These are phyloP conservation scores for Cheilinus undulatus DNA, from an alignment of 2,113 vertebrate genomes.

Conservation along the genomic window DNA sequence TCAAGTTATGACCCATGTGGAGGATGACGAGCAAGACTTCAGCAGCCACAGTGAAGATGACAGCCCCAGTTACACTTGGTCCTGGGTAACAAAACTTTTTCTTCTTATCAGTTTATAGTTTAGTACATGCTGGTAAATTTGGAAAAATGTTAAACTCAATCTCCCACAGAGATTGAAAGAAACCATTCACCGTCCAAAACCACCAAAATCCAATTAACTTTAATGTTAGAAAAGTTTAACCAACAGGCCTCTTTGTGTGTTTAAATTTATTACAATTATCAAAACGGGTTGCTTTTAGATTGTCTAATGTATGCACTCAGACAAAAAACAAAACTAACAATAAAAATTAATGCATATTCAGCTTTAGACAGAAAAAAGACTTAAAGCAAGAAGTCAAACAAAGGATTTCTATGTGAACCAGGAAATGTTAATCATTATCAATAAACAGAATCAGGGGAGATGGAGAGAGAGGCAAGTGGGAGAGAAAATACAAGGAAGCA, in stretches of 20 bases:
- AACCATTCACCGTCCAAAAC: no score
- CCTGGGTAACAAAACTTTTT: slow-evolving; percentile 76
- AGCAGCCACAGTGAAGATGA: slow-evolving; percentile 48
- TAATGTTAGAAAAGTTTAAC: background rate
- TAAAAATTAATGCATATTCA: no score
- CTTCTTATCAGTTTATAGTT: background rate
- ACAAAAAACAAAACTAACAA: background rate
- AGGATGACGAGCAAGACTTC: slow-evolving; percentile 42
- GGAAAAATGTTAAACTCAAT: background rate
- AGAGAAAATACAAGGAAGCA: background rate
- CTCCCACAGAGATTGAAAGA: no score
- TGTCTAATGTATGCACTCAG: background rate
- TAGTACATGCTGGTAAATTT: no score
- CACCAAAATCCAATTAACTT: background rate
- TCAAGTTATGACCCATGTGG: slow-evolving; percentile 64
- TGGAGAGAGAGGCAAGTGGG: background rate
- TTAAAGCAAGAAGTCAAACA: no score
- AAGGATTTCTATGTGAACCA: background rate
- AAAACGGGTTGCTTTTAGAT: background rate
- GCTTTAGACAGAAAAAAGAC: no score
- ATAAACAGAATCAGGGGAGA: background rate
- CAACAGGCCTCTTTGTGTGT: background rate
- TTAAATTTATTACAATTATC: background rate
- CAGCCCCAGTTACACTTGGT: slow-evolving; percentile 70
- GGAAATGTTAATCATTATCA: background rate